Conservation (phyloP, 1,140 invertebrate species). For the Papilio aristodemus region DNA sequence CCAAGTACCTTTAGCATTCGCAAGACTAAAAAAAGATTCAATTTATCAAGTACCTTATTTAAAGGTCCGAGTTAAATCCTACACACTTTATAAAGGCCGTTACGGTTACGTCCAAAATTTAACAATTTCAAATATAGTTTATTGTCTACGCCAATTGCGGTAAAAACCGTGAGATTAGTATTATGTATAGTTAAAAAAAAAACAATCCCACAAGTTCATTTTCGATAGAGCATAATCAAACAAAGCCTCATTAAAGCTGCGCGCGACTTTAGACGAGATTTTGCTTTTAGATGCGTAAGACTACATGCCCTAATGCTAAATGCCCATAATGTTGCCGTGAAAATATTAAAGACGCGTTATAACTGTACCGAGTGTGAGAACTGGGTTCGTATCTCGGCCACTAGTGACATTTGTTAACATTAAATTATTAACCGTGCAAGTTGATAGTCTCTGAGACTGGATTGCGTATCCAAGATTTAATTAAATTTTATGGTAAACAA, state of each 20-base stretch:
- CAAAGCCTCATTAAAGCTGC: background rate
- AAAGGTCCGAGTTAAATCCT: background rate
- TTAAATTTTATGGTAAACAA: too few relatives aligned
- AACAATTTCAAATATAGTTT: too few relatives aligned
- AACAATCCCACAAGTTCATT: background rate
- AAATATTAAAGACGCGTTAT: background rate
- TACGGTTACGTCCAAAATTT: too few relatives aligned
- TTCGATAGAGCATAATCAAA: background rate
- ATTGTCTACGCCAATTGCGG: too few relatives aligned
- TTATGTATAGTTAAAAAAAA: background rate
- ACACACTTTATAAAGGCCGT: background rate
- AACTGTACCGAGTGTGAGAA: background rate
- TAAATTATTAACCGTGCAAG: background rate
- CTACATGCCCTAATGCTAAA: too few relatives aligned
- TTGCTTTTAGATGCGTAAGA: background rate
- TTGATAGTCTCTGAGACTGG: too few relatives aligned
- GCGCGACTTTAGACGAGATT: background rate
- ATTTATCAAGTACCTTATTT: background rate
- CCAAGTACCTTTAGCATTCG: background rate
- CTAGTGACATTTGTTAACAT: background rate
- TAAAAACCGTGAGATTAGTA: too few relatives aligned
- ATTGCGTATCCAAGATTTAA: too few relatives aligned
- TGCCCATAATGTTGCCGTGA: too few relatives aligned
- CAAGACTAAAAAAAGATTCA: background rate
- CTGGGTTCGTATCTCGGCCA: background rate